Percentiles rank a stretch among this genome's conserved stretches.
phyloP scores from a whole-genome alignment of 2,797 vertebrate species.

The Parauchenoglanis punctatus region DNA sequence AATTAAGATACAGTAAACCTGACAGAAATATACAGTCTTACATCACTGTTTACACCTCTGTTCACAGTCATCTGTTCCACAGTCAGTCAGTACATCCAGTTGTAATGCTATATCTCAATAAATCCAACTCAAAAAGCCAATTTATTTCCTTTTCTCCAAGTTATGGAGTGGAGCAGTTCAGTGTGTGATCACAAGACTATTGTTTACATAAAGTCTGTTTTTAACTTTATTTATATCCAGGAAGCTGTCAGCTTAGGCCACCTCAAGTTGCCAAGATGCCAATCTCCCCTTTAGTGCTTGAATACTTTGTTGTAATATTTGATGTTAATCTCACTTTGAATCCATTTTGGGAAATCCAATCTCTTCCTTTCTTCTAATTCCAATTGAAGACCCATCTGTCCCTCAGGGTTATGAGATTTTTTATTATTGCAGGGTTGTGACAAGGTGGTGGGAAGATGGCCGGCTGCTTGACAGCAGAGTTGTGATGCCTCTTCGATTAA shows the following conservation, averaged over 20 bases:
- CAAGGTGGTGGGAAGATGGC: constrained; percentile 43
- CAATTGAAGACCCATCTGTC: constrained; percentile 48
- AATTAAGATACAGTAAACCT: background rate
- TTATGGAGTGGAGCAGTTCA: background rate
- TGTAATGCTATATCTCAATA: background rate
- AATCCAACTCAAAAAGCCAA: constrained; percentile 1
- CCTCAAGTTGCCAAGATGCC: constrained; percentile 47
- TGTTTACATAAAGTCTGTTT: constrained; percentile 43
- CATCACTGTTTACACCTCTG: constrained; percentile 14
- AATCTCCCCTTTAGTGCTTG: constrained; percentile 24
- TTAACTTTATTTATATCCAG: constrained; percentile 26
- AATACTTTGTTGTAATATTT: constrained; percentile 47
- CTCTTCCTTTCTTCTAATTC: constrained; percentile 45
- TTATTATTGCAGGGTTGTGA: constrained; percentile 59
- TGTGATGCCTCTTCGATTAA: constrained; percentile 67
- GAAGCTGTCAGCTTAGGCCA: constrained; percentile 43
- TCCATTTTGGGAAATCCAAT: constrained; percentile 50
- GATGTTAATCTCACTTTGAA: constrained; percentile 51
- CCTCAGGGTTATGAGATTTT: constrained; percentile 47
- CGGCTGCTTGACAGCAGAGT: constrained; percentile 56
- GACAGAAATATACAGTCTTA: constrained; percentile 5
- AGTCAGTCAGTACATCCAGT: background rate
- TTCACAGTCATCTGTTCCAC: constrained; percentile 17
- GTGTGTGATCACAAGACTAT: constrained; percentile 17
- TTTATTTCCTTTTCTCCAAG: background rate